Evolutionary conservation across 2,888 invertebrate genomes (phyloP), one percentile per base, ranked within the genome.

Genomic region (Drosophila borborema): DNA sequence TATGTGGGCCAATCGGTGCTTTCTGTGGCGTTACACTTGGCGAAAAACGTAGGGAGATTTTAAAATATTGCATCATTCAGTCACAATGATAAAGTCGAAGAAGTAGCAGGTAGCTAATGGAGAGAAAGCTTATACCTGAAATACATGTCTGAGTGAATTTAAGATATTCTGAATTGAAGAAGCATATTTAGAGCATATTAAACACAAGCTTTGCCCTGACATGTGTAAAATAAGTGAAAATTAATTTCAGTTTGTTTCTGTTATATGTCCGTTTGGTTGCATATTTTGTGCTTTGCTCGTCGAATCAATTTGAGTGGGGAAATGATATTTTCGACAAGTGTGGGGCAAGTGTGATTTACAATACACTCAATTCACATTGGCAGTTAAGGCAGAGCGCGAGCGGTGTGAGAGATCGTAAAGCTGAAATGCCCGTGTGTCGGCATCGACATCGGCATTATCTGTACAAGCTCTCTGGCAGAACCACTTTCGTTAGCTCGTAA

Each of bases 401-500:
- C 46, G 65, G 46, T 38, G 41, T 45, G 58, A 48, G 31, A 61
- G 81, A 81, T 85, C 85, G 85, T 85, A 89, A 89, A 85, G 72
- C 54, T 70, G 55, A 71, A 74, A 74, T 70, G 66, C 49, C 41
- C 59, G 18, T 54, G 34, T 73, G 77, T 67, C 23, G 72, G 20
- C 34, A 66, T 60, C 51, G 72, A 16, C 34, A 58, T 23, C 28
- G 60, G 87, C 73, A 74, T 82, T 86, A 84, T 86, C 86, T 72
- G 72, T 58, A 76, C 73, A 58, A 70, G 68, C 64, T 74, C 72
- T 64, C 62, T 62, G 86, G 69, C 86, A 80, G 83, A 90, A 86
- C 90, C 90, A 86, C 90, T 86, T 86, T 86, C 90, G 90, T 86
- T 88, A 80, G 83, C 83, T 86, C 89, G 86, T 86, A 86, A 86